Percentiles rank a stretch among this genome's conserved stretches.
Evolutionary conservation across 2,797 vertebrate genomes (phyloP).

Genomic region (Martes flavigula): DNA sequence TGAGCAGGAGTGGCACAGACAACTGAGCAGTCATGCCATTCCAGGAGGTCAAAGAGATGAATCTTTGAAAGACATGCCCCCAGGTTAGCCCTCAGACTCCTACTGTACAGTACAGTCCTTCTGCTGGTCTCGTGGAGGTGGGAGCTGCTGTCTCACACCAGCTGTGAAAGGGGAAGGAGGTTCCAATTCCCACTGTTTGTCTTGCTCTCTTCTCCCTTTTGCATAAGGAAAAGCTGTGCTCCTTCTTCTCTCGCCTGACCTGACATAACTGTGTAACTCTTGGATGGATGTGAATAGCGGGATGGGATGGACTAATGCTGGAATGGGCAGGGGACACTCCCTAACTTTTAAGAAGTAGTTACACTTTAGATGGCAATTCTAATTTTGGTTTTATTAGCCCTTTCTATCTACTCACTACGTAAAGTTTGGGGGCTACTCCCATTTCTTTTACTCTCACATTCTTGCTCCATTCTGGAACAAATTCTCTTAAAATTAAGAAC

Average conservation of each 20-base stretch:
- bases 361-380: not conserved
- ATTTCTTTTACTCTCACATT: not conserved
- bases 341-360: not conserved
- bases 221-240: not conserved
- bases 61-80: not conserved
- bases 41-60: rapidly evolving
- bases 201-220: not conserved
- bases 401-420: not conserved
- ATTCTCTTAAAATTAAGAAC: not conserved
- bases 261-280: not conserved
- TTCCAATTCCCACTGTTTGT: not conserved
- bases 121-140: too few relatives aligned
- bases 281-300: not conserved
- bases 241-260: not conserved
- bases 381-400: not conserved
- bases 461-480: not conserved
- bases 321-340: not conserved
- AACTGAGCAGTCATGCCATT: not conserved
- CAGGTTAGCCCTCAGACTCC: not conserved
- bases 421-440: not conserved
- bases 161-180: not conserved
- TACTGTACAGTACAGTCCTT: rapidly evolving
- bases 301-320: rapidly evolving
- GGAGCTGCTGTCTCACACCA: not conserved
- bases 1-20: not conserved